These are phyloP conservation scores for Indicator maculatus DNA, from an alignment of 2,113 vertebrate genomes.

Conservation along the genomic window DNA sequence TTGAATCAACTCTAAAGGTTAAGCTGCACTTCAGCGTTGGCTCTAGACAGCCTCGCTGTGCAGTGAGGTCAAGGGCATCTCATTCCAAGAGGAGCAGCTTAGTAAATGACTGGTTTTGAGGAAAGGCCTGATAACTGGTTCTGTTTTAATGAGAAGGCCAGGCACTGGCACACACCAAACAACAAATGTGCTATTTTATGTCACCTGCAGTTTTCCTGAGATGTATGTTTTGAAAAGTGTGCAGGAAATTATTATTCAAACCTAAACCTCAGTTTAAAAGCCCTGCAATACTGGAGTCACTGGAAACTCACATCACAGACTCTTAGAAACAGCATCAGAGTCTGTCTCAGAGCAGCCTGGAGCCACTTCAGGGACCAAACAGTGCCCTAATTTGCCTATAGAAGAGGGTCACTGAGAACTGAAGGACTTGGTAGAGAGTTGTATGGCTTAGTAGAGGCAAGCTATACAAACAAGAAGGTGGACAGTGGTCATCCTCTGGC, in stretches of 20 bases:
- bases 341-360: background rate
- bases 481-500: background rate
- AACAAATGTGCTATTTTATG: background rate
- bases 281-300: background rate
- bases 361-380: background rate
- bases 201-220: background rate
- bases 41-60: slow-evolving; percentile 18
- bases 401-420: background rate
- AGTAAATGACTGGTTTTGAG: background rate
- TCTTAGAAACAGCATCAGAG: background rate
- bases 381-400: background rate
- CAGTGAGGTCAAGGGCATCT: background rate
- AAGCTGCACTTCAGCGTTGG: slow-evolving; percentile 54
- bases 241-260: background rate
- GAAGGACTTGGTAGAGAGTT: background rate
- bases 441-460: background rate
- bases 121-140: background rate
- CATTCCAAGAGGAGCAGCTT: background rate
- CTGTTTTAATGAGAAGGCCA: background rate
- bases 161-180: background rate
- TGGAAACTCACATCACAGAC: background rate
- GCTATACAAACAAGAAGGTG: background rate
- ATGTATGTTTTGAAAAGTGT: background rate
- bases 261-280: background rate
- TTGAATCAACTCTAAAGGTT: slow-evolving; percentile 45